These are phyloP conservation scores for Platorchestia sp. DNA, from an alignment of 1,140 invertebrate genomes.

Conservation along the genomic window DNA sequence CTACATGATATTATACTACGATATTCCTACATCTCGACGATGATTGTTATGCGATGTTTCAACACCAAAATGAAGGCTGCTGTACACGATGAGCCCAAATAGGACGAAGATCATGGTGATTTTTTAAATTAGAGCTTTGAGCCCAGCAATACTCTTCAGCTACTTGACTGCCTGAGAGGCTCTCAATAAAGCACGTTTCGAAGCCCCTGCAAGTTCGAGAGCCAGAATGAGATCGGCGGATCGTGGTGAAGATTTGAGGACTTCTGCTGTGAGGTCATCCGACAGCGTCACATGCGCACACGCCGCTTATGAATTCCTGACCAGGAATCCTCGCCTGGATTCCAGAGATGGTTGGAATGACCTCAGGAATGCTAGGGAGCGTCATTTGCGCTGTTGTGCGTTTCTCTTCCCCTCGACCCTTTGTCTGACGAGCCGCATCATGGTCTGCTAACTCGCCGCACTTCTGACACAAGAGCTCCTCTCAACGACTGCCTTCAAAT, in stretches of 20 bases:
- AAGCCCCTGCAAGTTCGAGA: not conserved
- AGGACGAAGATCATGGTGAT: no score
- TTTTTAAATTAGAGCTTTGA: no score
- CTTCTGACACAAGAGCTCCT: not conserved
- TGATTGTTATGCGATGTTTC: no score
- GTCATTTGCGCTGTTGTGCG: conserved; percentile 50
- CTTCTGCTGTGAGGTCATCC: not conserved
- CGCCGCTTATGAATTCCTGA: conserved; percentile 37
- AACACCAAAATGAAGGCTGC: no score
- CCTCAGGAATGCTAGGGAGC: conserved; percentile 52
- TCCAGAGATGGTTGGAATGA: conserved; percentile 28
- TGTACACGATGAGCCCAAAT: no score
- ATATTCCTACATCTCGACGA: no score
- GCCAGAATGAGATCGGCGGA: not conserved
- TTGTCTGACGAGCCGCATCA: conserved; percentile 34
- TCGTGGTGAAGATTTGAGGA: not conserved
- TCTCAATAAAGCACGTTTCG: not conserved
- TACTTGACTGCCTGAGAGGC: not conserved
- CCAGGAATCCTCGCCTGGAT: conserved; percentile 41
- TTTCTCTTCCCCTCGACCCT: conserved; percentile 4
- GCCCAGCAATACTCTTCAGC: no score
- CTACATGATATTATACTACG: no score
- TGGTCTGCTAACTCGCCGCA: not conserved
- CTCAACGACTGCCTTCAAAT: not conserved
- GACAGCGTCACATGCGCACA: not conserved